Conservation (phyloP, 2,888 invertebrate species). For the Leuctra nigra region DNA sequence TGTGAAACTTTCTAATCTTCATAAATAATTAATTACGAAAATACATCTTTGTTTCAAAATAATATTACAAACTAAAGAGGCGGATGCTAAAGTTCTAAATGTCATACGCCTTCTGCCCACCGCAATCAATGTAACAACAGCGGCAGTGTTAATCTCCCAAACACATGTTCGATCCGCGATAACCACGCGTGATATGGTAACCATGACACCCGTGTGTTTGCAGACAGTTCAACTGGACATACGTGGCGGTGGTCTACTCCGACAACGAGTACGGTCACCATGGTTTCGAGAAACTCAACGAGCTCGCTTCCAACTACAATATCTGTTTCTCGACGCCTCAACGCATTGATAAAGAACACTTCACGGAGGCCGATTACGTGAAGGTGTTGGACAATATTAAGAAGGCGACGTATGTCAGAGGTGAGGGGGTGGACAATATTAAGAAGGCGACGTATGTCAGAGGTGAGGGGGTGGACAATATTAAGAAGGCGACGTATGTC, state of each 20-base stretch:
- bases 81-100: no score
- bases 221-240: slow-evolving; percentile 47
- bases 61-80: no score
- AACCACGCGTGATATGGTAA: neutral
- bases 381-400: slow-evolving; percentile 40
- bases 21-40: no score
- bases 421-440: slow-evolving; percentile 36
- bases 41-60: no score
- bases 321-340: slow-evolving; percentile 47
- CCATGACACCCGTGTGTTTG: slow-evolving; percentile 15
- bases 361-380: slow-evolving; percentile 40
- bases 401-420: slow-evolving; percentile 44
- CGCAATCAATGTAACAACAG: no score
- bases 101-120: no score
- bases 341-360: slow-evolving; percentile 41
- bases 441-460: no score
- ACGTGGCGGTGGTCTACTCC: slow-evolving; percentile 48
- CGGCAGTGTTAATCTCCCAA: no score
- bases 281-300: slow-evolving; percentile 44
- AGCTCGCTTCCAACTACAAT: slow-evolving; percentile 40
- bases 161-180: no score
- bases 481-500: no score
- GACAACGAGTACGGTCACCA: slow-evolving; percentile 50
- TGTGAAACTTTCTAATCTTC: no score
- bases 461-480: no score